A percentile compares a stretch with the other conserved stretches of the same genome.
phyloP scores from a whole-genome alignment of 2,113 vertebrate species.

The Oxyruncus cristatus region DNA sequence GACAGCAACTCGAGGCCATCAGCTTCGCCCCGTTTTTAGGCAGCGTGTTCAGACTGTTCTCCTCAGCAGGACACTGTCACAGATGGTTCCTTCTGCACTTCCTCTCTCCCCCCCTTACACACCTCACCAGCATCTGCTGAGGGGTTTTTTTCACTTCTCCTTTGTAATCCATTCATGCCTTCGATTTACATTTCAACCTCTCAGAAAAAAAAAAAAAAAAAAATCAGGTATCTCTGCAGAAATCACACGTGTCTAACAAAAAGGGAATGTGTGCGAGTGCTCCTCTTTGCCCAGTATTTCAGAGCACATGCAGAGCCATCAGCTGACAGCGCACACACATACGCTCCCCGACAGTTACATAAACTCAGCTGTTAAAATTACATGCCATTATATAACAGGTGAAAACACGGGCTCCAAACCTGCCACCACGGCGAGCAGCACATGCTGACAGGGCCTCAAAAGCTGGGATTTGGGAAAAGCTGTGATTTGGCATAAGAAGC shows the following conservation, averaged over 20 bases:
- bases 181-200: neutral
- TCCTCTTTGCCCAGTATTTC: neutral
- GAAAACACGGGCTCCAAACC: constrained; percentile 37
- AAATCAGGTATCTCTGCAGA: neutral
- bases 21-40: neutral
- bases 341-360: neutral
- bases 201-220: neutral
- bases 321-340: neutral
- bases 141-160: neutral
- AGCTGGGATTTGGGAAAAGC: neutral
- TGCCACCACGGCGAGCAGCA: neutral
- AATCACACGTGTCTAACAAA: neutral
- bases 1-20: neutral
- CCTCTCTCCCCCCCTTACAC: neutral
- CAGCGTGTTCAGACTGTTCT: neutral
- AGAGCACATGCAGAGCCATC: neutral
- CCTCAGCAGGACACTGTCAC: neutral
- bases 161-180: neutral
- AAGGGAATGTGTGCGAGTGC: neutral
- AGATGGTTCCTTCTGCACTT: neutral
- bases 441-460: neutral
- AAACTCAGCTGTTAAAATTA: constrained; percentile 49
- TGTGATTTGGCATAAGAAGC: neutral
- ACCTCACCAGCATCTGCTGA: neutral
- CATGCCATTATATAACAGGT: constrained; percentile 42